Evolutionary conservation across 64 coral and sea anemone genomes (phyloP).

Genomic region (Montipora foliosa): DNA sequence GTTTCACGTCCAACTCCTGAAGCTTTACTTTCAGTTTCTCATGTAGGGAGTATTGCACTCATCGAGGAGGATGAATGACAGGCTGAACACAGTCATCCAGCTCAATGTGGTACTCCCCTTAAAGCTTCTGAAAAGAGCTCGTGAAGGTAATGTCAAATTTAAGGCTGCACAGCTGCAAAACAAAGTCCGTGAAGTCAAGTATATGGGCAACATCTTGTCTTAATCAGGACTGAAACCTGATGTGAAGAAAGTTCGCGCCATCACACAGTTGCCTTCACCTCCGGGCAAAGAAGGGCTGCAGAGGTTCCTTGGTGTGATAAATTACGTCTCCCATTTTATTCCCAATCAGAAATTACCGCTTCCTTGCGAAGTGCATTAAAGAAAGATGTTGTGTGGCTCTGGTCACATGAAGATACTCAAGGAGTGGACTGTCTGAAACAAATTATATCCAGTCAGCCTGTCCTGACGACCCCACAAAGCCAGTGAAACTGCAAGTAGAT

Average conservation of each 20-base stretch:
- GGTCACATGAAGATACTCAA: not conserved
- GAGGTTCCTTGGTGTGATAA: not conserved
- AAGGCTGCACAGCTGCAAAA: not conserved
- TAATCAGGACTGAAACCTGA: slow-evolving; percentile 45
- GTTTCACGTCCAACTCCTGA: too few species aligned
- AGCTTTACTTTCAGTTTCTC: too few species aligned
- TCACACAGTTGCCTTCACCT: not conserved
- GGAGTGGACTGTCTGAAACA: not conserved
- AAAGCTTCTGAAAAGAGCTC: not conserved
- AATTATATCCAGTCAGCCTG: not conserved
- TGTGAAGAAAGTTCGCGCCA: slow-evolving; percentile 34
- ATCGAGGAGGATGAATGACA: too few species aligned
- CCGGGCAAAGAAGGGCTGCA: not conserved
- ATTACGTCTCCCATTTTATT: not conserved
- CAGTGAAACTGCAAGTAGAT: slow-evolving; percentile 21
- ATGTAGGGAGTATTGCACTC: too few species aligned
- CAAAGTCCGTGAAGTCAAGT: not conserved
- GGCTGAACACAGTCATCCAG: too few species aligned
- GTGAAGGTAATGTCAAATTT: not conserved
- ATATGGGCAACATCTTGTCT: slow-evolving; percentile 66
- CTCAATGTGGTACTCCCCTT: too few species aligned
- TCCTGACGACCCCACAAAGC: not conserved
- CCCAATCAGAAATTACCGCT: not conserved
- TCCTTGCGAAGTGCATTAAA: not conserved
- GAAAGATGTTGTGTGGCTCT: not conserved